Conservation (phyloP, 2,797 vertebrate species). For the Halcyon leucocephala region DNA sequence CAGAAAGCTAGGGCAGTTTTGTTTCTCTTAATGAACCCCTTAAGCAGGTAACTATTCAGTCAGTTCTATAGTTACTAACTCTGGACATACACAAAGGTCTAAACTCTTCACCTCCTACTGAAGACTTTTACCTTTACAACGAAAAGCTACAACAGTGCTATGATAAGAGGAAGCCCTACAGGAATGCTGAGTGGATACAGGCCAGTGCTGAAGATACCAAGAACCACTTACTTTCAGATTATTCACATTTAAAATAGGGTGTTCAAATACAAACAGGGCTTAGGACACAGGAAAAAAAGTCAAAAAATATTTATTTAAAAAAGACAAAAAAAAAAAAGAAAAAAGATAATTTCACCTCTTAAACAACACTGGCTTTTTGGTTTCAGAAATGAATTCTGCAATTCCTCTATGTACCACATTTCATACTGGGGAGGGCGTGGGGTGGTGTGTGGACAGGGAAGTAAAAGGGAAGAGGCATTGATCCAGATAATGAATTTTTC, state of each 20-base stretch:
- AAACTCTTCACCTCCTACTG: background rate
- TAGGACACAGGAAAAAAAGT: background rate
- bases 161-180: background rate
- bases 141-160: background rate
- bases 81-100: background rate
- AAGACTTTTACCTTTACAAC: background rate
- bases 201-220: background rate
- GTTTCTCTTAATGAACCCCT: background rate
- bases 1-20: background rate
- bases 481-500: conserved; percentile 15
- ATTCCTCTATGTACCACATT: background rate
- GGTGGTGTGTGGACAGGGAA: background rate
- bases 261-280: background rate
- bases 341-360: background rate
- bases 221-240: background rate
- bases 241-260: background rate
- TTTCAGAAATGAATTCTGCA: background rate
- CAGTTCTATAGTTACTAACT: background rate
- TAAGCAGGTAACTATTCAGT: background rate
- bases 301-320: conserved; percentile 34
- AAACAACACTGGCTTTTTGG: background rate
- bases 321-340: background rate
- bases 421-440: background rate
- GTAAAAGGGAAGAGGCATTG: conserved; percentile 28
- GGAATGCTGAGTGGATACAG: background rate